Evolutionary conservation across 1,140 invertebrate species (phyloP).

Genomic region (Ladona fulva): DNA sequence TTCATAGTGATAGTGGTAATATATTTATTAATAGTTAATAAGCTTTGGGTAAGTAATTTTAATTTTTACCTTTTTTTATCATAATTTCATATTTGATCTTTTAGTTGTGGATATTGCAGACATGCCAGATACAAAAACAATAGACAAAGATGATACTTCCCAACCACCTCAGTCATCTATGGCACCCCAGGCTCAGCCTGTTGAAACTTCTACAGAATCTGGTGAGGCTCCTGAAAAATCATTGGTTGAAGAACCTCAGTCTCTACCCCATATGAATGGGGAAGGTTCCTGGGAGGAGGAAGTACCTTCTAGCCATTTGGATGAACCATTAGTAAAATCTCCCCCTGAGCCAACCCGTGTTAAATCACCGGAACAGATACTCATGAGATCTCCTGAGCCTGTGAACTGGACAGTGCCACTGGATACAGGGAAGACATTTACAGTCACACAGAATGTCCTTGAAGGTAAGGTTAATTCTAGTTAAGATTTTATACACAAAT

Average conservation of each 20-base stretch:
- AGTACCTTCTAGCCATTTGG: conserved; percentile 16
- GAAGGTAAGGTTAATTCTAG: conserved; percentile 53
- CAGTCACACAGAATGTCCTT: conserved; percentile 81
- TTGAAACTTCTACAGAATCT: background rate
- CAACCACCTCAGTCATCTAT: background rate
- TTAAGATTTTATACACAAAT: too few species aligned
- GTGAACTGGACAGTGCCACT: conserved; percentile 91
- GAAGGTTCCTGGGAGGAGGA: background rate
- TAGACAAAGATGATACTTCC: background rate
- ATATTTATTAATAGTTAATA: too few species aligned
- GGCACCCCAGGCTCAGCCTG: background rate
- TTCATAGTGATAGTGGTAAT: too few species aligned
- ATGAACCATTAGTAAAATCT: conserved; percentile 72
- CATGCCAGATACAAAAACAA: background rate
- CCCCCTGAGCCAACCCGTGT: conserved; percentile 84
- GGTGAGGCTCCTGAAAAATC: background rate
- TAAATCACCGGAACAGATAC: conserved; percentile 85
- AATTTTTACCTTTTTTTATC: background rate
- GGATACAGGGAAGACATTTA: conserved; percentile 86
- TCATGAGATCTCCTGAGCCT: conserved; percentile 81
- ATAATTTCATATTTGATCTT: background rate
- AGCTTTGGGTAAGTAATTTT: too few species aligned
- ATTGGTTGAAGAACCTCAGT: background rate
- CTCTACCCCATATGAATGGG: background rate
- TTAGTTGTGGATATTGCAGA: conserved; percentile 9